Conservation (phyloP, 2,797 vertebrate genomes). For the Enteromius paludinosus region DNA sequence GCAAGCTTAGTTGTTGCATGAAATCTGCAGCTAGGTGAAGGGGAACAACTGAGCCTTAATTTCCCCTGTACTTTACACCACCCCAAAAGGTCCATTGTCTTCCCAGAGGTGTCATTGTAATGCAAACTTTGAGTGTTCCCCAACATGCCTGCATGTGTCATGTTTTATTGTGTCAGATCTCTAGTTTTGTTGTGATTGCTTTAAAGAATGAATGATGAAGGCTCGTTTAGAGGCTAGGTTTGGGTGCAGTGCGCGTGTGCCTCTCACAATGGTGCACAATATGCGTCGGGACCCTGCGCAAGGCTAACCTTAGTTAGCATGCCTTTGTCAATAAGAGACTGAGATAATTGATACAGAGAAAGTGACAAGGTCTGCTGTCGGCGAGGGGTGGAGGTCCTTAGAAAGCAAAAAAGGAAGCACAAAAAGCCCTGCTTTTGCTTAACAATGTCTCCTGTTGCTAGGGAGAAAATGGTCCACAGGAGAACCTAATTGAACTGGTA, state of each 20-base stretch:
- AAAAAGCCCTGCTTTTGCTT: slow-evolving; percentile 57
- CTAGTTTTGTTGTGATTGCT: slow-evolving; percentile 64
- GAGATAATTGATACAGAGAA: slow-evolving; percentile 75
- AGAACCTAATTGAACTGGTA: slow-evolving; percentile 62
- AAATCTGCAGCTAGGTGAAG: background rate
- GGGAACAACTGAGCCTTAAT: slow-evolving; percentile 38
- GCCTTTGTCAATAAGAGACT: slow-evolving; percentile 72
- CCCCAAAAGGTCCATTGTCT: slow-evolving; percentile 63
- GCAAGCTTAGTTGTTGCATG: background rate
- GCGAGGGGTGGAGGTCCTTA: slow-evolving; percentile 60
- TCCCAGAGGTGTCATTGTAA: slow-evolving; percentile 65
- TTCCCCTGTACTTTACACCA: slow-evolving; percentile 58
- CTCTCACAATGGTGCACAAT: slow-evolving; percentile 53
- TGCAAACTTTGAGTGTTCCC: slow-evolving; percentile 62
- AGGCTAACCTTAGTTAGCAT: slow-evolving; percentile 61
- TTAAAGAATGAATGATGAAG: slow-evolving; percentile 58
- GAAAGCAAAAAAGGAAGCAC: slow-evolving; percentile 54
- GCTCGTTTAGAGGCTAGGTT: slow-evolving; percentile 64
- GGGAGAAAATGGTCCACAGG: slow-evolving; percentile 59
- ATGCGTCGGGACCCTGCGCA: slow-evolving; percentile 61
- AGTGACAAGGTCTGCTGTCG: slow-evolving; percentile 69
- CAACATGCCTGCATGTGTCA: slow-evolving; percentile 66
- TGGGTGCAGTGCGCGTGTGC: slow-evolving; percentile 64
- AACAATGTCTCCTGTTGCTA: slow-evolving; percentile 66
- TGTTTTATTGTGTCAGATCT: slow-evolving; percentile 67